These are phyloP conservation scores for Sesamia inferens DNA, from an alignment of 2,888 invertebrate genomes.

Conservation along the genomic window DNA sequence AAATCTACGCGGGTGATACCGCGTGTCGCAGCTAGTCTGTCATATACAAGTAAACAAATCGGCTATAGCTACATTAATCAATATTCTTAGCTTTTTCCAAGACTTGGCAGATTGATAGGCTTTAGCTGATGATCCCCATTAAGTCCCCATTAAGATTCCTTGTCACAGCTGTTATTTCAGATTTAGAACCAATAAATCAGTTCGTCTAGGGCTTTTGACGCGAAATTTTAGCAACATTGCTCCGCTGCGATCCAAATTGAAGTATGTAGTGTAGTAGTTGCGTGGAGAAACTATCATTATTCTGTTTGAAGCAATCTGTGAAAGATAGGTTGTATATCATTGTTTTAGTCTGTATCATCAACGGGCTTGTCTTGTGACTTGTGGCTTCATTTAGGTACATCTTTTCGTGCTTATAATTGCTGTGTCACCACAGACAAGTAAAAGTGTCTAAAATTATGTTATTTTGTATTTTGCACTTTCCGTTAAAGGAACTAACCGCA, in stretches of 20 bases:
- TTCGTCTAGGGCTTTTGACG: conserved; percentile 1
- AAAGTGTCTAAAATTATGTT: not conserved
- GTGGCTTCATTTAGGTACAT: not conserved
- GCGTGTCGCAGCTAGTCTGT: no score
- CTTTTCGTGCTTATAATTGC: not conserved
- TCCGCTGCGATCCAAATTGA: not conserved
- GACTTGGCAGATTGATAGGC: no score
- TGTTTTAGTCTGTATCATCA: not conserved
- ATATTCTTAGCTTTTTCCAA: no score
- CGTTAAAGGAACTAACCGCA: conserved; percentile 13
- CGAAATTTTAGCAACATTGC: conserved; percentile 36
- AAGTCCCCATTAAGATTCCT: not conserved
- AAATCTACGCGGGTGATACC: no score
- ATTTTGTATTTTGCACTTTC: conserved; percentile 19
- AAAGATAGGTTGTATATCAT: not conserved
- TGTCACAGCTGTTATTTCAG: not conserved
- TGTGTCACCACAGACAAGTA: not conserved
- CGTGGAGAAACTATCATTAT: conserved; percentile 9
- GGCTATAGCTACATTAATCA: not conserved
- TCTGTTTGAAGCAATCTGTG: conserved; percentile 7
- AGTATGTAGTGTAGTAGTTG: conserved; percentile 1
- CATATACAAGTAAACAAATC: not conserved
- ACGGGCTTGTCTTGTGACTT: not conserved
- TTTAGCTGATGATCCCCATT: not conserved
- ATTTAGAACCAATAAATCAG: not conserved